A percentile compares a stretch with the other conserved stretches of the same genome.
Conservation (phyloP, 2,113 vertebrate genomes). For the Scophthalmus maximus region DNA sequence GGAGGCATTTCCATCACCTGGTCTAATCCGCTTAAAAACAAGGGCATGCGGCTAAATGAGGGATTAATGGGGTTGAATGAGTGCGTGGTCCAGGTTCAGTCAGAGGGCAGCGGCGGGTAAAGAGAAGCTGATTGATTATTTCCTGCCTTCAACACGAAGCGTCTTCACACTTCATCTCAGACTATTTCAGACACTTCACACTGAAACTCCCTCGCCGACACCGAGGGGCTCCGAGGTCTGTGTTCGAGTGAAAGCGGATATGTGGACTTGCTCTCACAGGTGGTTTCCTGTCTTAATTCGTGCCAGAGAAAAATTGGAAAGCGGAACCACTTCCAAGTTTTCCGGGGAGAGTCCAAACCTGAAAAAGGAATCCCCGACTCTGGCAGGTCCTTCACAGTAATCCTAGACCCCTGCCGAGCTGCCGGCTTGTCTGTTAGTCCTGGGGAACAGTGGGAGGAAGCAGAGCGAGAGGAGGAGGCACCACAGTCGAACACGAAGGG, state of each 20-base stretch:
- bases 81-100: constrained; percentile 48
- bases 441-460: constrained; percentile 33
- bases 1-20: constrained; percentile 58
- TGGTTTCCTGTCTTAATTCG: constrained; percentile 43
- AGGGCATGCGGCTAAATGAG: constrained; percentile 29
- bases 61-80: constrained; percentile 66
- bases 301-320: constrained; percentile 47
- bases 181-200: neutral
- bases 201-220: neutral
- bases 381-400: constrained; percentile 51
- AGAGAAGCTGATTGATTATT: constrained; percentile 35
- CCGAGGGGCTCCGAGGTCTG: constrained; percentile 17
- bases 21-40: constrained; percentile 64
- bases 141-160: neutral
- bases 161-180: neutral
- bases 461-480: constrained; percentile 16
- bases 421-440: constrained; percentile 59
- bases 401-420: constrained; percentile 59
- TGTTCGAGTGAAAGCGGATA: constrained; percentile 31
- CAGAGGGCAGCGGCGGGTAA: constrained; percentile 26
- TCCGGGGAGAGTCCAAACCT: constrained; percentile 20
- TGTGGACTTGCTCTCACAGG: constrained; percentile 37
- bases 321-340: constrained; percentile 55
- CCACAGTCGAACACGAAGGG: constrained; percentile 15
- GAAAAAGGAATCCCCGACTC: constrained; percentile 49